Base-by-base conservation (phyloP, 2,797 vertebrate genomes). In the Capromys pilorides region DNA sequence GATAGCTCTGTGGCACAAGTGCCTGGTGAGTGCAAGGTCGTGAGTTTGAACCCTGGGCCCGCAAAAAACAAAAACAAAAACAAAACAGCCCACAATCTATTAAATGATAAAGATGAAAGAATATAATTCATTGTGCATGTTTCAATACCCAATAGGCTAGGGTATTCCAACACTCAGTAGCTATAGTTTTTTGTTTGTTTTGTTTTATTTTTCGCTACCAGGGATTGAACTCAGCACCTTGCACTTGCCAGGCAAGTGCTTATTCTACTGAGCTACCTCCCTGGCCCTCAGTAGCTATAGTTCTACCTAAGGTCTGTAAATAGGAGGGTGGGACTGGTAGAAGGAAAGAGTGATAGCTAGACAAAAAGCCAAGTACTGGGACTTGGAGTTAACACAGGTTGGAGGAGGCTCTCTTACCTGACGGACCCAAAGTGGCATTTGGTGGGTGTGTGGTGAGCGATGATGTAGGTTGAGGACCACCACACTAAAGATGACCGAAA, bases 381-480 rank as follows among this genome's bases (percentile, higher is more conserved):
- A 61, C 10, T 73, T 4, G 73, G 24, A 67, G 7, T 85, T 81
- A 73, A 80, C n/a, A 94, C 62, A 87, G n/a, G 12, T 62, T 49
- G 41, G 41, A 90, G 21, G 67, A 77, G 61, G 33, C 36, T 59
- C 14, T 91, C 83, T 98, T 96, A 99, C 99, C 99, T 98, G 98
- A 73, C 98, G 98, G 24, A 99, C 98, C 99, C 99, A 99, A 94
- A 98, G 83, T 92, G 99, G 99, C 99, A 99, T 99, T 71, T 96
- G 94, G 95, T 99, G 99, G 16, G 99, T 99, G 96, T 98, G 99
- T 86, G 99, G 98, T 0, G 99, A 99, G 66, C 99, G 99, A 91
- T 99, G 99, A 96, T 99, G 99, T 88, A 99, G 97, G 97, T 99
- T 99, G 83, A 99, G 99, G 86, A 99, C 99, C 19, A 99, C 98